These are phyloP conservation scores for Volucella inflata DNA, from an alignment of 2,888 invertebrate genomes.

Conservation along the genomic window DNA sequence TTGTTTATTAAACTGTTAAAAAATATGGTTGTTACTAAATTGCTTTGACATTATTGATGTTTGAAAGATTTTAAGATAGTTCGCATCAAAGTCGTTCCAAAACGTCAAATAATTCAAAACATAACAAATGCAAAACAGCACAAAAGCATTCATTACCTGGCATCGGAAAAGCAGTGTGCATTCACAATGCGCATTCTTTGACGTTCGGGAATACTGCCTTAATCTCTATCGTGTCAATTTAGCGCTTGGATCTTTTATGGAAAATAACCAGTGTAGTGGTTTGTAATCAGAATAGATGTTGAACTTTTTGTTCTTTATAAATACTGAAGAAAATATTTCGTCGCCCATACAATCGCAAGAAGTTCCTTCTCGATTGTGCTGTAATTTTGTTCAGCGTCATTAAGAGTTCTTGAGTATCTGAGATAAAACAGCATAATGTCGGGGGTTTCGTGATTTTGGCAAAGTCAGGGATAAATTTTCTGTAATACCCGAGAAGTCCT, in stretches of 20 bases:
- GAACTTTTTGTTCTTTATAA: constrained; percentile 80
- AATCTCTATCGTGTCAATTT: constrained; percentile 80
- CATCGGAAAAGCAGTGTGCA: too few relatives aligned
- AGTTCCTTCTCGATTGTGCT: constrained; percentile 79
- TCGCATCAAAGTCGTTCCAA: too few relatives aligned
- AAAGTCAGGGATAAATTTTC: constrained; percentile 16
- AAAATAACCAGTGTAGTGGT: constrained; percentile 80
- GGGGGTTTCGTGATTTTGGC: constrained; percentile 31
- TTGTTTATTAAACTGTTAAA: too few relatives aligned
- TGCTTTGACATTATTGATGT: too few relatives aligned
- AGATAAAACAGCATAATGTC: constrained; percentile 70
- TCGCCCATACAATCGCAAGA: constrained; percentile 78
- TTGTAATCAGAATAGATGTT: constrained; percentile 82
- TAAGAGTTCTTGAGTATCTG: constrained; percentile 76
- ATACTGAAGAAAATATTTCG: constrained; percentile 80
- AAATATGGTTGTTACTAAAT: too few relatives aligned
- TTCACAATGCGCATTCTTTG: too few relatives aligned
- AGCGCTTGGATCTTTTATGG: constrained; percentile 80
- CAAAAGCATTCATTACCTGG: too few relatives aligned
- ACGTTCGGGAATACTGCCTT: too few relatives aligned
- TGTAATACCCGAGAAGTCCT: constrained; percentile 34
- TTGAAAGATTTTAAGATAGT: too few relatives aligned
- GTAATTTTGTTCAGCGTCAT: constrained; percentile 76
- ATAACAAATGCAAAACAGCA: too few relatives aligned
- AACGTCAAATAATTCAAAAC: too few relatives aligned